These are phyloP conservation scores for Stichodactyla helianthus DNA, from an alignment of 64 coral and sea anemone genomes.

Conservation along the genomic window DNA sequence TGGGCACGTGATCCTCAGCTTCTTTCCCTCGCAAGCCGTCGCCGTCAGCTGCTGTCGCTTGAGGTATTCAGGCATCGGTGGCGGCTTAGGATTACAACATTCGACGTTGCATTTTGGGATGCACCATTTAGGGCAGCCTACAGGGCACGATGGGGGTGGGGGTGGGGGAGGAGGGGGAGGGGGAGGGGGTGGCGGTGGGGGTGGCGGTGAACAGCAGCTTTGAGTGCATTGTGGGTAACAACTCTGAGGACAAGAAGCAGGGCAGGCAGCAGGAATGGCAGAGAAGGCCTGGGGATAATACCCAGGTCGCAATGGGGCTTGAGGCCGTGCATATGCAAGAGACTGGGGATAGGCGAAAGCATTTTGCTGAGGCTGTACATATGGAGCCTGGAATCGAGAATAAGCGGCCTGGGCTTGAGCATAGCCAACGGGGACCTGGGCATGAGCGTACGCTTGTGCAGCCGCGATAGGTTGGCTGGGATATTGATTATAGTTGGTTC, in stretches of 20 bases:
- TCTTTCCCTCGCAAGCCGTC: slow-evolving; percentile 75
- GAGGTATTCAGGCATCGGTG: slow-evolving; percentile 65
- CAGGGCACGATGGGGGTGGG: slow-evolving; percentile 52
- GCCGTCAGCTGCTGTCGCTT: slow-evolving; percentile 54
- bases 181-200: neutral
- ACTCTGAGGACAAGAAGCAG: slow-evolving; percentile 42
- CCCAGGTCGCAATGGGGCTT: neutral
- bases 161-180: slow-evolving; percentile 10
- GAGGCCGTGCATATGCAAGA: neutral
- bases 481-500: neutral
- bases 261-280: slow-evolving; percentile 52
- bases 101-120: slow-evolving; percentile 50
- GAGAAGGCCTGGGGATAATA: slow-evolving; percentile 1
- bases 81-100: slow-evolving; percentile 74
- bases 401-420: neutral
- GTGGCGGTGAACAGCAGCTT: slow-evolving; percentile 31
- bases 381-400: neutral
- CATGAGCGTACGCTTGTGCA: slow-evolving; percentile 9
- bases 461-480: neutral
- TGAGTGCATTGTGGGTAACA: slow-evolving; percentile 66
- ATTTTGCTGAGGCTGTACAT: neutral
- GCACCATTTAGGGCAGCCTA: slow-evolving; percentile 50
- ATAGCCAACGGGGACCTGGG: neutral
- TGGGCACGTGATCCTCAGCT: slow-evolving; percentile 70
- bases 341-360: neutral